Conservation (phyloP, 1,140 invertebrate species). For the Lucilia sericata region DNA sequence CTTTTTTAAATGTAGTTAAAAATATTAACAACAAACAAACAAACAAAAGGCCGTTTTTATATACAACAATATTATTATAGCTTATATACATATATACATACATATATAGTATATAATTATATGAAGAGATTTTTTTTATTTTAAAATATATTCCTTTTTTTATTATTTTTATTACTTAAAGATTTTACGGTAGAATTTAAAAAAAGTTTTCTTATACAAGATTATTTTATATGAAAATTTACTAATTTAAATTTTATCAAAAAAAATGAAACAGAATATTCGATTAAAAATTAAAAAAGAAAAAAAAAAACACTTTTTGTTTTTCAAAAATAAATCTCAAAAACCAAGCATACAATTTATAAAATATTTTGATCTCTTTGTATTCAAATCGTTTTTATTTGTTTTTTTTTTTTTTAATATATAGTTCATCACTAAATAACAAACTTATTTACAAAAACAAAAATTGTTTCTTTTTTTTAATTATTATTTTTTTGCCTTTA, state of each 20-base stretch:
- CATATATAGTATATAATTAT: neutral
- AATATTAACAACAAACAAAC: neutral
- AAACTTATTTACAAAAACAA: slow-evolving; percentile 20
- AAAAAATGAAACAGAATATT: slow-evolving; percentile 8
- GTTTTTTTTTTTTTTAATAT: slow-evolving; percentile 34
- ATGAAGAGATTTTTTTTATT: slow-evolving; percentile 39
- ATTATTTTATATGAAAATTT: slow-evolving; percentile 23
- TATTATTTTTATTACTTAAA: slow-evolving; percentile 31
- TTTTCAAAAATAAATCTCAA: slow-evolving; percentile 45
- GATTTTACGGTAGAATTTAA: slow-evolving; percentile 23
- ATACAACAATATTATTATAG: slow-evolving; percentile 42
- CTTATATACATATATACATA: slow-evolving; percentile 14
- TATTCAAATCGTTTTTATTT: slow-evolving; percentile 42
- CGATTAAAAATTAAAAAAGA: slow-evolving; percentile 25
- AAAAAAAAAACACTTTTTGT: slow-evolving; percentile 25
- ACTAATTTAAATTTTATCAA: slow-evolving; percentile 9
- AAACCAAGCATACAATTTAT: slow-evolving; percentile 36
- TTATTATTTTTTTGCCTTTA: slow-evolving; percentile 1
- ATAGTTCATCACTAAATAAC: slow-evolving; percentile 6
- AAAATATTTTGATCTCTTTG: slow-evolving; percentile 48
- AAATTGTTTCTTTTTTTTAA: slow-evolving; percentile 11
- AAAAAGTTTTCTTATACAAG: neutral
- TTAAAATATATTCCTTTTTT: slow-evolving; percentile 30
- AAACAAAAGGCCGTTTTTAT: slow-evolving; percentile 36
- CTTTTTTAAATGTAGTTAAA: slow-evolving; percentile 41